These are phyloP conservation scores for Halesus radiatus DNA, from an alignment of 1,140 invertebrate species.

Conservation along the genomic window DNA sequence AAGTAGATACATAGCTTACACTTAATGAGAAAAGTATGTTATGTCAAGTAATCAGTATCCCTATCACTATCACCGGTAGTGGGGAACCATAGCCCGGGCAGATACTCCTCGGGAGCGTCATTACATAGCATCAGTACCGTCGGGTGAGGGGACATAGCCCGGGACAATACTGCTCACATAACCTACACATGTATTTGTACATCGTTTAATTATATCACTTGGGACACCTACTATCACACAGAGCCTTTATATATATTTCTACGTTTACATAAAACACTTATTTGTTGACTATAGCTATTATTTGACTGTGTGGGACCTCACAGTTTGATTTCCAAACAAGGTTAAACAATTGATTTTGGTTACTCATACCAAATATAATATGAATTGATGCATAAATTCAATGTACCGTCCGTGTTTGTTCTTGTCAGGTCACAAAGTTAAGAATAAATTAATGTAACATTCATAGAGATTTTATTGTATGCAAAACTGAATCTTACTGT, in stretches of 20 bases:
- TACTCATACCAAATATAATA: constrained; percentile 14
- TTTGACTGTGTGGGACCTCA: constrained; percentile 38
- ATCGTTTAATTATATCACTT: constrained; percentile 26
- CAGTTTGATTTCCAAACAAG: constrained; percentile 22
- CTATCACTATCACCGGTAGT: background rate
- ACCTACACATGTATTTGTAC: constrained; percentile 33
- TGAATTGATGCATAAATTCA: background rate
- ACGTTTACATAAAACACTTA: constrained; percentile 36
- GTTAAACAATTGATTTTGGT: background rate
- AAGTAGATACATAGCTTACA: constrained; percentile 42
- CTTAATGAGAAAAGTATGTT: constrained; percentile 37
- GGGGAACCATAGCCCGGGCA: too few relatives aligned
- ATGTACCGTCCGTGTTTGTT: background rate
- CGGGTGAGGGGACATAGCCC: background rate
- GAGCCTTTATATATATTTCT: constrained; percentile 39
- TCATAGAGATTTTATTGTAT: constrained; percentile 1
- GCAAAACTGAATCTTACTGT: constrained; percentile 10
- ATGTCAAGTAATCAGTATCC: constrained; percentile 23
- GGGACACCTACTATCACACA: constrained; percentile 39
- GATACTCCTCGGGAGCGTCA: too few relatives aligned
- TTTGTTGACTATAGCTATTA: constrained; percentile 38
- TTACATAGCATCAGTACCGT: background rate
- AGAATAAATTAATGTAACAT: constrained; percentile 5
- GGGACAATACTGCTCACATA: constrained; percentile 19
- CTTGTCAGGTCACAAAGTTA: constrained; percentile 3